These are phyloP conservation scores for Heliconius eleuchia DNA, from an alignment of 1,140 invertebrate genomes.

Conservation along the genomic window DNA sequence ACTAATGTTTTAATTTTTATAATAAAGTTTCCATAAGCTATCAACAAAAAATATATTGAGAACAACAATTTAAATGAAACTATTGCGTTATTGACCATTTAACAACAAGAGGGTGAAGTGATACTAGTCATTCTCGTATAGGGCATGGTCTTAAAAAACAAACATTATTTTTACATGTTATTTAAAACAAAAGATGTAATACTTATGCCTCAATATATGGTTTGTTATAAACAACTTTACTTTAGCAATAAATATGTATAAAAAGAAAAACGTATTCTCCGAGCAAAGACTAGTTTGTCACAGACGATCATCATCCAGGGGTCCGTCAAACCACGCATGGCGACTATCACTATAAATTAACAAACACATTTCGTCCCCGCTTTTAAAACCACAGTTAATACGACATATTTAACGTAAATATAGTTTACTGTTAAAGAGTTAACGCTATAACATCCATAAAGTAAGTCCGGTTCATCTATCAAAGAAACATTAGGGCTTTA, in stretches of 20 bases:
- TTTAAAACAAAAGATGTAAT: neutral
- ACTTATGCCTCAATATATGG: no score
- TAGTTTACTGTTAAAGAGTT: neutral
- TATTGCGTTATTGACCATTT: neutral
- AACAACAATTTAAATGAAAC: neutral
- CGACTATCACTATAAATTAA: constrained; percentile 41
- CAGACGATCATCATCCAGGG: constrained; percentile 24
- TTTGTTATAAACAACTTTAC: neutral
- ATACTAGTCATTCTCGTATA: neutral
- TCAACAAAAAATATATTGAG: no score
- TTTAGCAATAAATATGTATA: constrained; percentile 5
- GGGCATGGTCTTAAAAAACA: neutral
- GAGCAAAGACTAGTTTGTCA: constrained; percentile 9
- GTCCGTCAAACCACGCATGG: constrained; percentile 72
- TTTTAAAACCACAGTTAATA: neutral
- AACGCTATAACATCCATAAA: constrained; percentile 15
- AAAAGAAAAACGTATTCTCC: constrained; percentile 9
- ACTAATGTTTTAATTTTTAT: no score
- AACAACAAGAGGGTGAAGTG: neutral
- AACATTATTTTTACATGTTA: neutral
- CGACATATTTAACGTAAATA: neutral
- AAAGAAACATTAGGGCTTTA: constrained; percentile 63
- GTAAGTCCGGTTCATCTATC: constrained; percentile 31
- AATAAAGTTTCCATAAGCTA: no score
- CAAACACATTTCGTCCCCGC: neutral